phyloP scores from a whole-genome alignment of 2,113 vertebrate genomes.

The Furnarius figulus region DNA sequence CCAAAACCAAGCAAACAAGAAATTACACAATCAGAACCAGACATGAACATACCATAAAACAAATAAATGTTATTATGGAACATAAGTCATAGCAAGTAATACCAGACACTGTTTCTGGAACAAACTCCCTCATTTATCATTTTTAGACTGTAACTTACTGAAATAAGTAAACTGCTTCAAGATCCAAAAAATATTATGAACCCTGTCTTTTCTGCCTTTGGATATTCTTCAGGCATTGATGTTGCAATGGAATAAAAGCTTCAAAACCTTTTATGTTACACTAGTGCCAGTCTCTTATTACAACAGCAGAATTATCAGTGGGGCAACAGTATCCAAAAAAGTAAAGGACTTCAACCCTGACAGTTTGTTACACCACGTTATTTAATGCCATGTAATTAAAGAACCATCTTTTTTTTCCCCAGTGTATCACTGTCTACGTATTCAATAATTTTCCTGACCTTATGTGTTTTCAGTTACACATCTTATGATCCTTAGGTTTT shows the following conservation, averaged over 20 bases:
- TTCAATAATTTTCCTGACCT: background rate
- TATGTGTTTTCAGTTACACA: background rate
- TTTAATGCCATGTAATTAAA: background rate
- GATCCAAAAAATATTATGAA: background rate
- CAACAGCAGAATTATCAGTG: background rate
- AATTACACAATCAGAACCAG: background rate
- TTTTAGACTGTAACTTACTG: background rate
- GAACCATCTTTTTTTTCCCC: background rate
- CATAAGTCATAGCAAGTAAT: background rate
- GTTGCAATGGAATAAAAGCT: background rate
- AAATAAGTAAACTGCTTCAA: background rate
- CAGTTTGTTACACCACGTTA: background rate
- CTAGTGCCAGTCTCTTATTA: background rate
- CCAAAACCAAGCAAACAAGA: conserved; percentile 37
- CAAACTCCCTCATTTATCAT: background rate
- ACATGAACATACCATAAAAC: background rate
- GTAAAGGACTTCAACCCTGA: background rate
- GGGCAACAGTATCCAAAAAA: background rate
- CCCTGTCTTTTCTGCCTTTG: background rate
- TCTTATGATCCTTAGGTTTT: background rate
- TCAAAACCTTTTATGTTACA: background rate
- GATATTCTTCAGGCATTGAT: background rate
- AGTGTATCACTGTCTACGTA: background rate
- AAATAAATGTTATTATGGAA: background rate
- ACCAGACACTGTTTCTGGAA: background rate